Evolutionary conservation across 2,888 invertebrate genomes (phyloP), one percentile per base, ranked within the genome.

Genomic region (Phortica magna): DNA sequence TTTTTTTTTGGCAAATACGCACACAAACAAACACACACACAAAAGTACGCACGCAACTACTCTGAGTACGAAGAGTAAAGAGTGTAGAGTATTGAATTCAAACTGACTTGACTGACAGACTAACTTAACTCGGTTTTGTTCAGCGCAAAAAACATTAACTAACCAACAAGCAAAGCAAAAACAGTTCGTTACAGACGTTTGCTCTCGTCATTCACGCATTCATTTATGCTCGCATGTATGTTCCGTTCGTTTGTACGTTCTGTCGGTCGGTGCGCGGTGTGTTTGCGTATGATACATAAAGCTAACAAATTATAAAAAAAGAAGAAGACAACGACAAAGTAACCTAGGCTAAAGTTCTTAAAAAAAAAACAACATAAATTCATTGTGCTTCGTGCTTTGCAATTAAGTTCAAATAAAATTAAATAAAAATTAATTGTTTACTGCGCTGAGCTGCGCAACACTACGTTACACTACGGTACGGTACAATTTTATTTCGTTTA

Each of bases 321-420:
- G 72, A 77, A 68, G 76, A 71, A 77, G 77, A 79, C 64, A 77
- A 73, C 76, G 76, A 77, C 57, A 71, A 76, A 75, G 78, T 75
- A 78, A n/a, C n/a, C n/a, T n/a, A n/a, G n/a, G n/a, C n/a, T n/a
- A n/a, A 81, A 78, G 78, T 77, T 79, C 79, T 79, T 78, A 81
- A 78, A 79, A 77, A 9, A 48, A 48, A 48, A 48, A 48, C 4
- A 48, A 48, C 7, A 12, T 6, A 48, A 48, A 6, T 48, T 14
- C 10, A 9, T 48, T 9, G 9, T 48, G 7, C 77, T 79, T 48
- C 2, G 9, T 48, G 7, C 77, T 79, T 77, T 80, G 68, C 79
- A 80, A 81, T 81, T 80, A 81, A 81, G 80, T 79, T 80, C 79
- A 80, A 79, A 80, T 79, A 78, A 81, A 81, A 80, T 80, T 79